Base-by-base conservation (phyloP, 1,140 invertebrate genomes). In the Drosophila watanabei region DNA sequence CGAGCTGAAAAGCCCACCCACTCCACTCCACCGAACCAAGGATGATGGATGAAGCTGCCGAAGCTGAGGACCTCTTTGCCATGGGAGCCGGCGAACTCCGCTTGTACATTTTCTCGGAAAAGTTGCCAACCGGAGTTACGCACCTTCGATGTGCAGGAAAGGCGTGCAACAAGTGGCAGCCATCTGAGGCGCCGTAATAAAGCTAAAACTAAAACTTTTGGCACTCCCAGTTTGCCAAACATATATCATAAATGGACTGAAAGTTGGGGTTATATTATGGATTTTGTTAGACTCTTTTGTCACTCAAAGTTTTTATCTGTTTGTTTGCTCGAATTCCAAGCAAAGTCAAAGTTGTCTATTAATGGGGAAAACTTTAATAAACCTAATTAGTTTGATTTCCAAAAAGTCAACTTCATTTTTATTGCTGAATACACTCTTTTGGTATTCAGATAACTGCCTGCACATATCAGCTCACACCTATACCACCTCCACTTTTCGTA, bases 21-120 rank as follows among this genome's bases (percentile, higher is more conserved):
- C n/a, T 28, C 43, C 24, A 13, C n/a, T 18, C 11, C 41, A 24
- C 1, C 43, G 10, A 20, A 37, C 79, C 73, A 80, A 80, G 75
- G 56, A 89, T 72, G 85, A 85, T 88, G 80, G 62, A 87, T 88
- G 80, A 58, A 52, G 58, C 46, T 59, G 39, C 11, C 41, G 43
- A 39, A 52, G 37, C 39, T 56, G 24, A 35, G 68, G 48, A 68
- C 46, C 48, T 70, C 57, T 14, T 32, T 37, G 57, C 60, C 39
- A 43, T 48, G 9, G 46, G 24, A 49, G 30, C 59, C 37, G 33
- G 20, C 18, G 16, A 33, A 61, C 57, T 49, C 33, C n/a, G 62
- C 62, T 65, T 14, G 37, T 46, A 13, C 24, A 13, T 37, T 68
- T 69, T 69, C 64, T n/a, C 32, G 13, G 49, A 10, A 69, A 71